These are phyloP conservation scores for Arnoldichthys spilopterus DNA, from an alignment of 2,797 vertebrate species.

Conservation along the genomic window DNA sequence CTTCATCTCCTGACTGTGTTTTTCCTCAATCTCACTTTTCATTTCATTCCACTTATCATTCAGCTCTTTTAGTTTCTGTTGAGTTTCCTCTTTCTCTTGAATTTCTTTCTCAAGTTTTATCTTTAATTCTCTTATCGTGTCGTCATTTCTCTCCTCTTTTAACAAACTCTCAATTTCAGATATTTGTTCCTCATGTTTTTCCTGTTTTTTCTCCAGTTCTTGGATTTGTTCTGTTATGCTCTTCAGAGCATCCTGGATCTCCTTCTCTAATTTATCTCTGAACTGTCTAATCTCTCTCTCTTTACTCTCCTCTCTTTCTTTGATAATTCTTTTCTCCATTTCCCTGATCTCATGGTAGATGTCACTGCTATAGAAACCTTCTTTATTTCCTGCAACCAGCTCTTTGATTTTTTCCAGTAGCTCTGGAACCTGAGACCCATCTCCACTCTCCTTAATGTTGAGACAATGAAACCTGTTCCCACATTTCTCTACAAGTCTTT, in stretches of 20 bases:
- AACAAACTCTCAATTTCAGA: not conserved
- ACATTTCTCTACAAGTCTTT: conserved; percentile 29
- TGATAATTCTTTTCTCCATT: not conserved
- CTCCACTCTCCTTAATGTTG: conserved; percentile 14
- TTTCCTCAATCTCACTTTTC: not conserved
- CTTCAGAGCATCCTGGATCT: not conserved
- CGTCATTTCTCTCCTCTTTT: not conserved
- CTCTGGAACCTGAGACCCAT: conserved; percentile 33
- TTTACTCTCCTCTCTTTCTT: not conserved
- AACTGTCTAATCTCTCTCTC: not conserved
- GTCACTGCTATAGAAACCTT: conserved; percentile 4
- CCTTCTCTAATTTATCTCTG: not conserved
- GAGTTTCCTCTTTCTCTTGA: not conserved
- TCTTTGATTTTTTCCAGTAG: conserved; percentile 32
- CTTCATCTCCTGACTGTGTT: conserved; percentile 1
- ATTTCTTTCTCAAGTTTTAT: not conserved
- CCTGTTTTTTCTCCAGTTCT: conserved; percentile 8
- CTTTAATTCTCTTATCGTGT: not conserved
- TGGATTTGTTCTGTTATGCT: not conserved
- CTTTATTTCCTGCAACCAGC: not conserved
- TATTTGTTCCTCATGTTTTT: conserved; percentile 8
- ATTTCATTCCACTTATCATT: not conserved
- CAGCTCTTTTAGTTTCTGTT: not conserved
- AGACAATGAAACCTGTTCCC: conserved; percentile 25
- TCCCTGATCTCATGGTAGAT: conserved; percentile 1